These are phyloP conservation scores for Chiridota heheva DNA, from an alignment of 35 echinoderm and acorn worm genomes.

Conservation along the genomic window DNA sequence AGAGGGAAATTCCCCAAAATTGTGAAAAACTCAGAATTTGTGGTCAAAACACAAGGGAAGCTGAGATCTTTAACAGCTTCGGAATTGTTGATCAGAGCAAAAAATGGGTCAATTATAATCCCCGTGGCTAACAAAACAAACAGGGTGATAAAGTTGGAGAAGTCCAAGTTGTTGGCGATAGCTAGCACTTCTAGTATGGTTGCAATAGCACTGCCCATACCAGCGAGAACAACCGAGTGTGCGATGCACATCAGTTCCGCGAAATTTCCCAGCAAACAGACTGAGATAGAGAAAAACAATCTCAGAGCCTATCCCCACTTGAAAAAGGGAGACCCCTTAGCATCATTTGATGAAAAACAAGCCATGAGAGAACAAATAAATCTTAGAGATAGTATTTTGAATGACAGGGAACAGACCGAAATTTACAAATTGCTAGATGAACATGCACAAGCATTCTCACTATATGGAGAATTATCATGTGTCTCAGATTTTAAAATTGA, in stretches of 20 bases:
- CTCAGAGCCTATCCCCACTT: neutral
- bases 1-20: neutral
- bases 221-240: neutral
- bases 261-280: too few relatives aligned
- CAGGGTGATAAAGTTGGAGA: neutral
- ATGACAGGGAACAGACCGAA: neutral
- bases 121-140: neutral
- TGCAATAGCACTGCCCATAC: neutral
- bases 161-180: neutral
- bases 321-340: neutral
- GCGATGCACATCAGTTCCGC: neutral
- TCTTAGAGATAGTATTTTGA: neutral
- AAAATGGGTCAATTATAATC: neutral
- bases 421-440: neutral
- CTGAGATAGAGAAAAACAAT: too few relatives aligned
- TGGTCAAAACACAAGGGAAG: neutral
- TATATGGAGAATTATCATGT: conserved; percentile 57
- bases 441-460: conserved; percentile 35
- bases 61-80: neutral
- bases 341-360: neutral
- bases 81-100: neutral
- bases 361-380: neutral
- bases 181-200: neutral
- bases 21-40: neutral
- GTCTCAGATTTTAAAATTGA: conserved; percentile 19